Conservation (phyloP, 2,888 invertebrate species). For the Esperia sulphurella region DNA sequence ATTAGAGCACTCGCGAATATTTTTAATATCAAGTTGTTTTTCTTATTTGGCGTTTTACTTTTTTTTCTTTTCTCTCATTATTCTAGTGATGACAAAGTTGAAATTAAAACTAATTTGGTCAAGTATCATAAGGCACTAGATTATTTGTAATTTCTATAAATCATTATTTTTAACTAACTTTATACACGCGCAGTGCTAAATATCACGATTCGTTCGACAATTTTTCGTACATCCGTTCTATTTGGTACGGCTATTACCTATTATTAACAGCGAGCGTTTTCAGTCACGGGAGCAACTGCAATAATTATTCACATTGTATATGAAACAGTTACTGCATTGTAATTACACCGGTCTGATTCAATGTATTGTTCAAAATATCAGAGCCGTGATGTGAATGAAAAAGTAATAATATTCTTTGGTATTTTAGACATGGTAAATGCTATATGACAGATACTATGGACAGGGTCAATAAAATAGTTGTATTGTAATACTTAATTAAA, state of each 20-base stretch:
- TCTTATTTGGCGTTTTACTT: no score
- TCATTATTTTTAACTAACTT: no score
- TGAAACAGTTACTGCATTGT: constrained; percentile 64
- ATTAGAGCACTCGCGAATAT: no score
- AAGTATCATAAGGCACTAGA: no score
- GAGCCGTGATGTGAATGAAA: constrained; percentile 23
- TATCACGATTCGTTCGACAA: neutral
- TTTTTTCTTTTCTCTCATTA: no score
- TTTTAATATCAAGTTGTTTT: no score
- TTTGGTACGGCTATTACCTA: constrained; percentile 51
- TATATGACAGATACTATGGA: neutral
- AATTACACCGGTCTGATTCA: constrained; percentile 67
- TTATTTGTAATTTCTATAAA: no score
- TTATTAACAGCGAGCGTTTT: constrained; percentile 62
- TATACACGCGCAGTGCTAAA: neutral
- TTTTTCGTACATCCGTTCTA: constrained; percentile 31
- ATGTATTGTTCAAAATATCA: constrained; percentile 68
- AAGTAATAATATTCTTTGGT: constrained; percentile 1
- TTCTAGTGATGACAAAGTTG: no score
- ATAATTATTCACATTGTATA: constrained; percentile 72
- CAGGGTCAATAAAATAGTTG: neutral
- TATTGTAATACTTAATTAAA: no score
- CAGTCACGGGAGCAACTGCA: constrained; percentile 58
- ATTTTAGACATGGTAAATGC: neutral
- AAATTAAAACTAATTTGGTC: no score